Percentiles rank a stretch among this genome's conserved stretches.
Evolutionary conservation across 2,113 vertebrate species (phyloP).

Genomic region (Platysteira castanea): DNA sequence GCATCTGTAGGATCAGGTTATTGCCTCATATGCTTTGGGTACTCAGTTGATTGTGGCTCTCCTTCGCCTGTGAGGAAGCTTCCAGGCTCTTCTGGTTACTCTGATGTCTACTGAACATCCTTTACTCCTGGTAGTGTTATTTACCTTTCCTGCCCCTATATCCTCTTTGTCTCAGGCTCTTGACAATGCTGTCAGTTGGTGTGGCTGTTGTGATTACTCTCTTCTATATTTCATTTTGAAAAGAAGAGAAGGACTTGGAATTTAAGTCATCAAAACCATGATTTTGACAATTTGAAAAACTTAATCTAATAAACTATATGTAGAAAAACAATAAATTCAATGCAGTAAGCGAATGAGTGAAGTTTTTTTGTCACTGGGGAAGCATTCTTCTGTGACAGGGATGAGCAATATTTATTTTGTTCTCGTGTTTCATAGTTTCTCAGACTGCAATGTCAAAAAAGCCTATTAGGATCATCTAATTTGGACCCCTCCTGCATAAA

Average conservation of each 20-base stretch:
- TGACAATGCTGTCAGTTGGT: not conserved
- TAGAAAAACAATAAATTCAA: not conserved
- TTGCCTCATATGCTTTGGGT: not conserved
- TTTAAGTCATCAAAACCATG: not conserved
- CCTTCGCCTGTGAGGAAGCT: not conserved
- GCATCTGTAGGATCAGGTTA: not conserved
- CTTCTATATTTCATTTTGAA: not conserved
- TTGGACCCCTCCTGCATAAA: not conserved
- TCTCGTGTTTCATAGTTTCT: not conserved
- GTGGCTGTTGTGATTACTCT: not conserved
- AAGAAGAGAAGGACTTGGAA: not conserved
- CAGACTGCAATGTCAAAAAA: not conserved
- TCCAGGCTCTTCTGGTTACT: not conserved
- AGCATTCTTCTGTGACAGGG: not conserved
- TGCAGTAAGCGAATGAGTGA: not conserved
- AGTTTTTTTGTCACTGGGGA: not conserved
- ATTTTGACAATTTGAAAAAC: not conserved
- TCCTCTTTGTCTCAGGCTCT: not conserved
- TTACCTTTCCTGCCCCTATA: not conserved
- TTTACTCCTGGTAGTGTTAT: accelerated
- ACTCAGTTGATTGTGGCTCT: not conserved
- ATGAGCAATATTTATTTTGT: not conserved
- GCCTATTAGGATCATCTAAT: not conserved
- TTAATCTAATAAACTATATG: not conserved
- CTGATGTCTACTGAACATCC: not conserved